These are phyloP conservation scores for Anadara kagoshimensis DNA, from an alignment of 1,140 invertebrate genomes.

Conservation along the genomic window DNA sequence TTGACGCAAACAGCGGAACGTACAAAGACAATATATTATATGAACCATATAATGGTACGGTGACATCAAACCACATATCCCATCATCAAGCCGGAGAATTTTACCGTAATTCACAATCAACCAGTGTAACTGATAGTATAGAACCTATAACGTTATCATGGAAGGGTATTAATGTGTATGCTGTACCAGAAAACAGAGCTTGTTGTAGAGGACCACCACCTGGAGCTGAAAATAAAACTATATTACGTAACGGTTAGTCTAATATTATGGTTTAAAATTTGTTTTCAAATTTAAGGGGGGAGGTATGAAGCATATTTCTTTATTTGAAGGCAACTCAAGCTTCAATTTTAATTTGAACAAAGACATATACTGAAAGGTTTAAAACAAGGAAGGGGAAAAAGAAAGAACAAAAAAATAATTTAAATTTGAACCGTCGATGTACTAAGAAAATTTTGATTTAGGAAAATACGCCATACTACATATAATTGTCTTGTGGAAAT, in stretches of 20 bases:
- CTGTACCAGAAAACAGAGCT: slow-evolving; percentile 74
- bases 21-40: slow-evolving; percentile 6
- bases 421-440: not conserved
- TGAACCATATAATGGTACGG: slow-evolving; percentile 10
- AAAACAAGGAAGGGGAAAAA: too few relatives aligned
- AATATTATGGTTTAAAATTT: not conserved
- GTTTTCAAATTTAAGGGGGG: not conserved
- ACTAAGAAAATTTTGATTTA: not conserved
- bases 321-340: not conserved
- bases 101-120: not conserved
- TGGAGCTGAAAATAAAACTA: slow-evolving; percentile 66
- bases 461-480: not conserved
- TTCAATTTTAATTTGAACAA: not conserved
- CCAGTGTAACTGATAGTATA: slow-evolving; percentile 40
- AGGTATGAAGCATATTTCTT: not conserved
- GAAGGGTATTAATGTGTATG: slow-evolving; percentile 83
- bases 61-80: not conserved
- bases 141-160: slow-evolving; percentile 79
- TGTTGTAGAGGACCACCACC: slow-evolving; percentile 38
- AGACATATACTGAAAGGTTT: too few relatives aligned
- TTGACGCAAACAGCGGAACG: not conserved
- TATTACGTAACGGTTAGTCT: slow-evolving; percentile 52
- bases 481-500: too few relatives aligned
- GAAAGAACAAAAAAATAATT: not conserved
- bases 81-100: not conserved